phyloP scores from a whole-genome alignment of 1,140 invertebrate genomes.

The Samia ricini region DNA sequence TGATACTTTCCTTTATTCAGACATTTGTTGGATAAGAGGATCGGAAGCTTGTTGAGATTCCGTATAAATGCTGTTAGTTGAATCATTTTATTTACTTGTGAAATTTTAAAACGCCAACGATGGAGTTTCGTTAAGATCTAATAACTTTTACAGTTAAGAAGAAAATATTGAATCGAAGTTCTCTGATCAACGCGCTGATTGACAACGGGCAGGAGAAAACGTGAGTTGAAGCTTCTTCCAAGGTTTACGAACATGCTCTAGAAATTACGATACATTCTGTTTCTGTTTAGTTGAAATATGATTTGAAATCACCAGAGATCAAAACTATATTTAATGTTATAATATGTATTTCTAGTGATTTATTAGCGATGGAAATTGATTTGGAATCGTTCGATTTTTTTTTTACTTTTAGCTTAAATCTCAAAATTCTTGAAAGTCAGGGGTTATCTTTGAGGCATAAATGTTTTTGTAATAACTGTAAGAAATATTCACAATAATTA shows the following conservation, averaged over 20 bases:
- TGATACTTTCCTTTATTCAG: constrained; percentile 18
- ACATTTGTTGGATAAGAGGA: constrained; percentile 27
- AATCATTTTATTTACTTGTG: background rate
- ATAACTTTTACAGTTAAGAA: constrained; percentile 38
- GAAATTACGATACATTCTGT: too few species aligned
- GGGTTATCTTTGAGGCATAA: too few species aligned
- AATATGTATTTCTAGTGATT: too few species aligned
- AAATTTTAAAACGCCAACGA: background rate
- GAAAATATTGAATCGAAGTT: constrained; percentile 40
- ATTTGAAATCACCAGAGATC: too few species aligned
- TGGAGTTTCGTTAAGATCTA: background rate
- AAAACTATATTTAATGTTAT: too few species aligned
- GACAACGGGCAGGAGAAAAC: constrained; percentile 7
- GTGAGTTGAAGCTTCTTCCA: constrained; percentile 27
- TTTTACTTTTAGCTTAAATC: too few species aligned
- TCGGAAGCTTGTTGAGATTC: constrained; percentile 41
- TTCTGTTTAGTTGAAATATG: background rate
- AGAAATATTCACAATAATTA: too few species aligned
- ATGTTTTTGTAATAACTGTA: too few species aligned
- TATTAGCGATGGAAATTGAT: too few species aligned
- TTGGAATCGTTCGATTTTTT: too few species aligned
- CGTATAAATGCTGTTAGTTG: constrained; percentile 43
- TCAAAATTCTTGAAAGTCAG: too few species aligned
- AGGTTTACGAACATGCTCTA: too few species aligned
- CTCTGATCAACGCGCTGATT: constrained; percentile 24